Percentiles rank a stretch among this genome's conserved stretches.
These are phyloP conservation scores for Scalopus aquaticus DNA, from an alignment of 2,113 vertebrate species.

Conservation along the genomic window DNA sequence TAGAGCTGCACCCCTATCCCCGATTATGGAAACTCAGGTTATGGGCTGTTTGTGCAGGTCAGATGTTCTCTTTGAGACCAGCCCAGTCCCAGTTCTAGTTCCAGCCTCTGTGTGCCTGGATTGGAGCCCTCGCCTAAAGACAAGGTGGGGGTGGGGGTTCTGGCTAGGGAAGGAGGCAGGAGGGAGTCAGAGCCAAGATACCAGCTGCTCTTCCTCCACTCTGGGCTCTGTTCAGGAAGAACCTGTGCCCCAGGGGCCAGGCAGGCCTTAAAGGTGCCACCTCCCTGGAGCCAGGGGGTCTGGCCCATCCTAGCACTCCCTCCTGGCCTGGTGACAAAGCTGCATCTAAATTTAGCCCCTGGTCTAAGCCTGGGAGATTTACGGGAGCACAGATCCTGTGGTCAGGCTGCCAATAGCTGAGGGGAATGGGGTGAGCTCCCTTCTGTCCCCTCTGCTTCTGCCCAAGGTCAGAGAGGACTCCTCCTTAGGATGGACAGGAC, in stretches of 20 bases:
- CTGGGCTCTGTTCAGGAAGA: background rate
- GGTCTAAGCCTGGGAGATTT: constrained; percentile 68
- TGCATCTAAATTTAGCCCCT: constrained; percentile 71
- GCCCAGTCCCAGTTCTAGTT: background rate
- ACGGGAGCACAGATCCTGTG: background rate
- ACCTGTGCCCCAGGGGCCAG: background rate
- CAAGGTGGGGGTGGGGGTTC: background rate
- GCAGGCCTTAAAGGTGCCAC: background rate
- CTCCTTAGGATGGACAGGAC: background rate
- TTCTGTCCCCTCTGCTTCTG: background rate
- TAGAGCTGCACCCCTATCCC: background rate
- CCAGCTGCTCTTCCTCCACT: background rate
- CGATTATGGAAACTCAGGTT: background rate
- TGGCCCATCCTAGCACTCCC: constrained; percentile 34
- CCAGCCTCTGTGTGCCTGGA: background rate
- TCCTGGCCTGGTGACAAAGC: constrained; percentile 32
- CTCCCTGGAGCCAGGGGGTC: constrained; percentile 61
- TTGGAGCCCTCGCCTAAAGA: background rate
- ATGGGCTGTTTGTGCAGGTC: constrained; percentile 25
- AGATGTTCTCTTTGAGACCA: background rate
- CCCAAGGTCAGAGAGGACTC: constrained; percentile 71
- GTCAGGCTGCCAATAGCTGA: constrained; percentile 18
- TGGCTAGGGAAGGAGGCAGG: background rate
- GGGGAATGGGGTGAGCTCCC: background rate
- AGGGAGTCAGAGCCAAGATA: background rate